Evolutionary conservation across 1,140 invertebrate species (phyloP).

Genomic region (Scylla paramamosain): DNA sequence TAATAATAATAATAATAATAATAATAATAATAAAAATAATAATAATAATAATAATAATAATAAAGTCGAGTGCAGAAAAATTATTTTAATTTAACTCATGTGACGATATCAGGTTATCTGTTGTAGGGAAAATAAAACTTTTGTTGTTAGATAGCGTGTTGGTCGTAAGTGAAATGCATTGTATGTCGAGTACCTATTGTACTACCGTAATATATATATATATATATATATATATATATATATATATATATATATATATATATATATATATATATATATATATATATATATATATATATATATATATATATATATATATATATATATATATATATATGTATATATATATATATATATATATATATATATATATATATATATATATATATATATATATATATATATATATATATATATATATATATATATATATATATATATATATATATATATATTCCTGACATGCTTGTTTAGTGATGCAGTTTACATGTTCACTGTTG

Average conservation of each 20-base stretch:
- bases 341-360: conserved; percentile 57
- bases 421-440: conserved; percentile 62
- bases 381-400: conserved; percentile 62
- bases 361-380: conserved; percentile 62
- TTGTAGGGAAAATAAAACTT: too few relatives aligned
- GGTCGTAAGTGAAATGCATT: too few relatives aligned
- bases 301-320: conserved; percentile 46
- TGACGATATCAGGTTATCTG: too few relatives aligned
- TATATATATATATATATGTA: conserved; percentile 35
- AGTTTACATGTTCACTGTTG: too few relatives aligned
- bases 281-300: conserved; percentile 57
- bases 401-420: conserved; percentile 58
- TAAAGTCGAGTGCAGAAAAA: too few relatives aligned
- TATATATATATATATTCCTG: conserved; percentile 43
- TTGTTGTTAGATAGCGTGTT: too few relatives aligned
- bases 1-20: too few relatives aligned
- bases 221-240: conserved; percentile 50
- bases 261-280: conserved; percentile 61
- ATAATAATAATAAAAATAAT: too few relatives aligned
- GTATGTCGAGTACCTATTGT: too few relatives aligned
- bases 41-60: too few relatives aligned
- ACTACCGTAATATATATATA: neutral
- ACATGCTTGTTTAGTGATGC: too few relatives aligned
- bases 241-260: conserved; percentile 37
- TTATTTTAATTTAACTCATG: too few relatives aligned